Conservation (phyloP, 2,888 invertebrate species). For the Eledone cirrhosa region DNA sequence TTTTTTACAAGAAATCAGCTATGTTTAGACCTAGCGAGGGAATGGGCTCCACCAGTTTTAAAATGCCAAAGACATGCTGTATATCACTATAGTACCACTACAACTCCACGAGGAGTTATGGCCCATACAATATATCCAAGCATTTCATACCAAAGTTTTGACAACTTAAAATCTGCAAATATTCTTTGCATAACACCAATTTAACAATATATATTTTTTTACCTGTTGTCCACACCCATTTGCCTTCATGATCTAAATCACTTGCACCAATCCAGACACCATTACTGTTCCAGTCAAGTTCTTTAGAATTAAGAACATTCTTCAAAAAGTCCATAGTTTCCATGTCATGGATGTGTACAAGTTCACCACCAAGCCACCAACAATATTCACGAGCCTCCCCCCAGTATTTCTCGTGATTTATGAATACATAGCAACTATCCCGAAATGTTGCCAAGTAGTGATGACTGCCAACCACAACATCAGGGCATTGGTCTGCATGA, state of each 20-base stretch:
- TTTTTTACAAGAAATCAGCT: too few relatives aligned
- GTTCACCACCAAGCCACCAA: slow-evolving; percentile 53
- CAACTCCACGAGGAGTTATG: too few relatives aligned
- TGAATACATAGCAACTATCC: slow-evolving; percentile 52
- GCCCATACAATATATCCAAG: too few relatives aligned
- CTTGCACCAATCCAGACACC: slow-evolving; percentile 60
- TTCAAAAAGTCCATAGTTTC: slow-evolving; percentile 53
- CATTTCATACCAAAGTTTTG: too few relatives aligned
- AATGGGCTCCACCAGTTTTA: too few relatives aligned
- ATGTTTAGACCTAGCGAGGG: too few relatives aligned
- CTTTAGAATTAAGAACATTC: slow-evolving; percentile 40
- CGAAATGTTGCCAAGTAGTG: slow-evolving; percentile 38
- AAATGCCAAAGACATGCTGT: too few relatives aligned
- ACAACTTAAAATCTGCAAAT: too few relatives aligned
- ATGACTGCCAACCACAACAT: slow-evolving; percentile 35
- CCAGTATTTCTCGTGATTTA: slow-evolving; percentile 52
- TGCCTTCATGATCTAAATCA: slow-evolving; percentile 37
- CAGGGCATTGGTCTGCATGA: slow-evolving; percentile 37
- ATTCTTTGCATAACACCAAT: too few relatives aligned
- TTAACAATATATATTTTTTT: slow-evolving; percentile 24
- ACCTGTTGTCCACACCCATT: slow-evolving; percentile 59
- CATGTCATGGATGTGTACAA: slow-evolving; percentile 44
- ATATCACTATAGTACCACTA: too few relatives aligned
- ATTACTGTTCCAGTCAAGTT: slow-evolving; percentile 50
- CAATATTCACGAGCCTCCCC: slow-evolving; percentile 48